These are phyloP conservation scores for Carposina sasakii DNA, from an alignment of 1,140 invertebrate species.

Conservation along the genomic window DNA sequence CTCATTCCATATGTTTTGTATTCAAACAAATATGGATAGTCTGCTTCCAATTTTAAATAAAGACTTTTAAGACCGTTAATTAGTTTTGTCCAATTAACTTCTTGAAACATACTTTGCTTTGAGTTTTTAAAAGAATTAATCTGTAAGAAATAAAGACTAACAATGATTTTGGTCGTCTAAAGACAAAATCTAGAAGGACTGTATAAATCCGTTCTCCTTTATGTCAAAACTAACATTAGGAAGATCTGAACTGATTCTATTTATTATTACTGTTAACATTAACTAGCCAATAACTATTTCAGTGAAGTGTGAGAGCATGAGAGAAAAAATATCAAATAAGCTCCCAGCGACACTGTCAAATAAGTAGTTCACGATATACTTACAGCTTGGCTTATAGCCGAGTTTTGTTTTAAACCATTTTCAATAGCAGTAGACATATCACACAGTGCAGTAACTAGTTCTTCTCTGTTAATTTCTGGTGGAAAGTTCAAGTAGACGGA, in stretches of 20 bases:
- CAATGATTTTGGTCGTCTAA: no score
- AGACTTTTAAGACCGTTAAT: conserved; percentile 50
- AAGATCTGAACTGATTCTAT: background rate
- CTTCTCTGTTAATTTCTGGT: conserved; percentile 19
- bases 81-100: conserved; percentile 54
- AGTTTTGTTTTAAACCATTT: conserved; percentile 41
- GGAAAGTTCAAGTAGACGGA: conserved; percentile 39
- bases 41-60: conserved; percentile 42
- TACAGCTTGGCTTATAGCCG: conserved; percentile 50
- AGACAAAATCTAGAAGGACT: no score
- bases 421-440: conserved; percentile 46
- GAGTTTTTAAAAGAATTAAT: conserved; percentile 8
- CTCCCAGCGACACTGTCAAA: no score
- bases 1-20: conserved; percentile 49
- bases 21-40: conserved; percentile 54
- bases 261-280: background rate
- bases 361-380: no score
- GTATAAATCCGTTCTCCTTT: no score
- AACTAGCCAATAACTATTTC: no score
- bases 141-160: background rate
- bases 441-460: conserved; percentile 40
- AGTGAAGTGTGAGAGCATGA: no score
- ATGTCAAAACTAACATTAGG: background rate
- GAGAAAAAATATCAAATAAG: no score
- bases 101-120: conserved; percentile 25